Evolutionary conservation across 2,113 vertebrate species (phyloP).

Genomic region (Poicephalus gulielmi): DNA sequence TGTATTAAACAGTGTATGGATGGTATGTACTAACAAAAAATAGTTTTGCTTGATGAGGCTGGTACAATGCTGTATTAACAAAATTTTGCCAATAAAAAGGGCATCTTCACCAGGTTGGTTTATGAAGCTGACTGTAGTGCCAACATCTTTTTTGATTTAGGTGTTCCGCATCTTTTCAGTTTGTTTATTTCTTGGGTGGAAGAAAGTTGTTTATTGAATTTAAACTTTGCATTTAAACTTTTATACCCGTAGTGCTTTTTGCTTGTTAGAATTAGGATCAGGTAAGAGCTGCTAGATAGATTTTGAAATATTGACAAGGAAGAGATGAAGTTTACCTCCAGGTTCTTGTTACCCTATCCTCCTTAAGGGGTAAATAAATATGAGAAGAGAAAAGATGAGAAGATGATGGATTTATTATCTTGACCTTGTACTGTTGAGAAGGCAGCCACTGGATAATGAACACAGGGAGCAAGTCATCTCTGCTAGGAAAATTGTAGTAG

Average conservation of each 20-base stretch:
- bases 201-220: neutral
- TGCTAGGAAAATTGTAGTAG: slow-evolving; percentile 11
- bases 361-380: slow-evolving; percentile 5
- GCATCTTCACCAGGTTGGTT: neutral
- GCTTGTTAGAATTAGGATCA: neutral
- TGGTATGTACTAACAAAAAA: neutral
- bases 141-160: neutral
- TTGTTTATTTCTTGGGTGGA: neutral
- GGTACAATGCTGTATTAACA: neutral
- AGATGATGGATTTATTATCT: slow-evolving; percentile 2
- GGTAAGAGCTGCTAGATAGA: neutral
- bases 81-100: neutral
- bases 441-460: neutral
- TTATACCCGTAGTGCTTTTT: neutral
- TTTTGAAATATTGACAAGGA: neutral
- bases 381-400: neutral
- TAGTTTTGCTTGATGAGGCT: neutral
- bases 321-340: neutral
- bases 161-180: neutral
- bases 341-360: neutral
- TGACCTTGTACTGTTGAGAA: slow-evolving; percentile 27
- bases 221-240: neutral
- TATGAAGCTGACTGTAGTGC: neutral
- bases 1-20: neutral
- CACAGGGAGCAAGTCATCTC: neutral